phyloP scores from a whole-genome alignment of 2,888 invertebrate species.

The Drosophila atripex region DNA sequence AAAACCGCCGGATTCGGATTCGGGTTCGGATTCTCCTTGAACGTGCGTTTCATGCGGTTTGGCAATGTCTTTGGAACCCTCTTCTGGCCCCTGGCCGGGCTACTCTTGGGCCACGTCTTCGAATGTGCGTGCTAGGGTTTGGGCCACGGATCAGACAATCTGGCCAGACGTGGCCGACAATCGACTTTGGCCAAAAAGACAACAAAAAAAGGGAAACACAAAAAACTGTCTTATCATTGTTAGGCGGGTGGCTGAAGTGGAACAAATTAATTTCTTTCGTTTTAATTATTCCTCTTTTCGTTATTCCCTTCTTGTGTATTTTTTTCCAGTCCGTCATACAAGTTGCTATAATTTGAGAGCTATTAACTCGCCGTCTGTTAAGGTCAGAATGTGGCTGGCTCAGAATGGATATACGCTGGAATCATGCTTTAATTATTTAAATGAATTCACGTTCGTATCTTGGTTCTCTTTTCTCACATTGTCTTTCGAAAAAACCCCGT shows the following conservation, averaged over 20 bases:
- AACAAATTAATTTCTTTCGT: slow-evolving; percentile 77
- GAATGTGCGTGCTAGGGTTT: slow-evolving; percentile 24
- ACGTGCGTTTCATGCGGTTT: slow-evolving; percentile 55
- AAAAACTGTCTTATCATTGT: slow-evolving; percentile 69
- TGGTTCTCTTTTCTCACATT: slow-evolving; percentile 12
- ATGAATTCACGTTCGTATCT: slow-evolving; percentile 64
- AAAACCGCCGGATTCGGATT: slow-evolving; percentile 29
- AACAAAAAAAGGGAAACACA: neutral
- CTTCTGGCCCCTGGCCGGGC: slow-evolving; percentile 45
- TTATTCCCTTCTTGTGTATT: slow-evolving; percentile 1
- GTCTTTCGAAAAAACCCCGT: slow-evolving; percentile 17
- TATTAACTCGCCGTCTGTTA: slow-evolving; percentile 63
- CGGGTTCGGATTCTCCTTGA: slow-evolving; percentile 39
- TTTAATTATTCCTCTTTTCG: slow-evolving; percentile 60
- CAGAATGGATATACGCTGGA: slow-evolving; percentile 38
- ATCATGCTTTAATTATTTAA: slow-evolving; percentile 76
- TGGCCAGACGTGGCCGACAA: slow-evolving; percentile 46
- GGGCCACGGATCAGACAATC: slow-evolving; percentile 68
- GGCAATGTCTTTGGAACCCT: slow-evolving; percentile 5
- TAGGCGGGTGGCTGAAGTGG: slow-evolving; percentile 78
- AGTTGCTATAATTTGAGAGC: slow-evolving; percentile 69
- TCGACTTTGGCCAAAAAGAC: slow-evolving; percentile 51
- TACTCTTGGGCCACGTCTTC: slow-evolving; percentile 27
- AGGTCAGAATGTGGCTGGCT: slow-evolving; percentile 46
- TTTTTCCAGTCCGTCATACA: slow-evolving; percentile 41